Base-by-base conservation (phyloP, 2,888 invertebrate genomes). In the Dynastes maya region DNA sequence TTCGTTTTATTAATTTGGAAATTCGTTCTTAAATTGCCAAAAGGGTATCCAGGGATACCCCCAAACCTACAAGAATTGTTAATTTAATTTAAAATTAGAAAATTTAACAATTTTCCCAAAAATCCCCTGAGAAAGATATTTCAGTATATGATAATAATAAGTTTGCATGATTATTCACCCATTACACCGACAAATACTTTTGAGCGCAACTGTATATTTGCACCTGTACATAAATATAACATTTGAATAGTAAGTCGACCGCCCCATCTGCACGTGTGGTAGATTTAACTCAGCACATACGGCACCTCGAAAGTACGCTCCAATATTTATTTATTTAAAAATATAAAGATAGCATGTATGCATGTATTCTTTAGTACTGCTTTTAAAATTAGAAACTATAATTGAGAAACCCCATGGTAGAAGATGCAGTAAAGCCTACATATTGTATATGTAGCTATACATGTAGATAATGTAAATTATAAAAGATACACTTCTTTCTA, bases 321-420 rank as follows among this genome's bases (percentile, higher is more conserved):
- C 32, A 71, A 8, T 55, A 71, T 71, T 55, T 71, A 37, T 71
- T 71, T 71, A 71, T 71, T 71, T 71, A 71, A 55, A 71, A 55
- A 71, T 55, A n/a, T 55, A 45, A 9, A 45, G 8, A 45, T 45
- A 8, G 45, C 8, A 0, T 45, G 71, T 55, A 13, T 16, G 37
- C 37, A 55, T 37, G 29, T 68, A 27, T 29, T n/a, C 55, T 53
- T 71, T 71, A 55, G 32, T 16, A 37, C 37, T 71, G 29, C 32
- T 71, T 71, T 55, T 71, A 71, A 71, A 71, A 71, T 71, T 71
- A 45, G 45, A 45, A 45, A 6, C 1, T 11, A 55, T 6, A 55
- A 55, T 13, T n/a, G 55, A 22, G 3, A n/a, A 55, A 16, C 55
- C 13, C 55, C 22, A 55, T 55, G n/a, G 55, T 22, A 55, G n/a